A percentile compares a stretch with the other conserved stretches of the same genome.
These are phyloP conservation scores for Sinotaia quadrata DNA, from an alignment of 2,888 invertebrate species.

Conservation along the genomic window DNA sequence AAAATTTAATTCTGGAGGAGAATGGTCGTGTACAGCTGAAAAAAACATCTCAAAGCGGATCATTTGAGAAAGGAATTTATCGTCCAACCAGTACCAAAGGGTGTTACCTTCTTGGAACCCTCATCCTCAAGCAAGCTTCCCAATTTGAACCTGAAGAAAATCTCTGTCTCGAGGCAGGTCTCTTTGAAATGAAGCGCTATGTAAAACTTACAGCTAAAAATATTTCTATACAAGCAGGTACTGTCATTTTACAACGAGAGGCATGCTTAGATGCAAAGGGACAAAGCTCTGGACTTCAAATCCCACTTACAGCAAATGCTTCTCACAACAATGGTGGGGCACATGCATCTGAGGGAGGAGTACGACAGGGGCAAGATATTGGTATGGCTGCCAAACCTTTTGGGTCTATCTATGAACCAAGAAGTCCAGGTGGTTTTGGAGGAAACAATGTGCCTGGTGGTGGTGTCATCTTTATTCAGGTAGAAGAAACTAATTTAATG, in stretches of 20 bases:
- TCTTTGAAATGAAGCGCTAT: conserved; percentile 53
- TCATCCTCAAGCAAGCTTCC: conserved; percentile 50
- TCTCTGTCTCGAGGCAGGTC: conserved; percentile 43
- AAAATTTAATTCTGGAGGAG: conserved; percentile 51
- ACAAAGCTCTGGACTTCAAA: conserved; percentile 29
- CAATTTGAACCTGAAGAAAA: conserved; percentile 43
- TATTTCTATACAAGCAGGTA: conserved; percentile 46
- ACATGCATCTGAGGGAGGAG: conserved; percentile 53
- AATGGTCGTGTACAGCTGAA: conserved; percentile 44
- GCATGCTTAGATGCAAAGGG: conserved; percentile 51
- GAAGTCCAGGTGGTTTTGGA: conserved; percentile 44
- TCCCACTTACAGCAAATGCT: conserved; percentile 40
- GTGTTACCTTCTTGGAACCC: conserved; percentile 41
- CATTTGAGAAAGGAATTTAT: conserved; percentile 47
- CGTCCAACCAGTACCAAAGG: conserved; percentile 42
- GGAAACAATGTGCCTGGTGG: conserved; percentile 52
- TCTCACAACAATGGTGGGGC: conserved; percentile 45
- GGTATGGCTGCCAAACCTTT: conserved; percentile 44
- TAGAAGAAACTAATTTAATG: no score
- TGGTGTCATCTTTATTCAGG: conserved; percentile 44
- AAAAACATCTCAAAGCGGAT: conserved; percentile 48
- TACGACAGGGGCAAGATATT: conserved; percentile 34
- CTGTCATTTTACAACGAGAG: conserved; percentile 49
- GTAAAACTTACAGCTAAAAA: conserved; percentile 47
- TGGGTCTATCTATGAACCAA: conserved; percentile 53